These are phyloP conservation scores for Orcinus orca DNA, from an alignment of 2,113 vertebrate genomes.

Conservation along the genomic window DNA sequence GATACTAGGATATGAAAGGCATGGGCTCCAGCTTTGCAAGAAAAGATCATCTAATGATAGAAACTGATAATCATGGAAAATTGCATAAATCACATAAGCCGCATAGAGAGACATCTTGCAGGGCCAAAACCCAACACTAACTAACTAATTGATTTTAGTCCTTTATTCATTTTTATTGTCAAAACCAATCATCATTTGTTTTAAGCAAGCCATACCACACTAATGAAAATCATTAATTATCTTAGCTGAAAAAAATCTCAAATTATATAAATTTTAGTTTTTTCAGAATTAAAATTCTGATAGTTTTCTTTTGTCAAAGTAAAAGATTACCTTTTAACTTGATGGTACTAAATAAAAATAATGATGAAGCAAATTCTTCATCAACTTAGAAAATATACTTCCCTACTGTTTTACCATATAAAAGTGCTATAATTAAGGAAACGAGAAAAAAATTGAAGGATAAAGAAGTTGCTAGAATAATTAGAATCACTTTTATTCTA, in stretches of 20 bases:
- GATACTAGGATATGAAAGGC: background rate
- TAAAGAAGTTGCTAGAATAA: background rate
- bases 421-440: background rate
- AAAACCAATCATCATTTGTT: constrained; percentile 5
- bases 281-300: background rate
- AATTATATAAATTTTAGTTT: constrained; percentile 33
- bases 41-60: background rate
- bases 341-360: background rate
- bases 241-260: background rate
- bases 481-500: constrained; percentile 12
- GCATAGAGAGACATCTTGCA: background rate
- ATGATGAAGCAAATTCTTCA: constrained; percentile 2
- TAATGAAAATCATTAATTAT: background rate
- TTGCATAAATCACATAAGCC: background rate
- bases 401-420: background rate
- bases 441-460: background rate
- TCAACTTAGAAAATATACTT: background rate
- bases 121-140: background rate
- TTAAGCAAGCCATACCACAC: background rate
- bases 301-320: background rate
- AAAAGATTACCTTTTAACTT: background rate
- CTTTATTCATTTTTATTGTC: background rate
- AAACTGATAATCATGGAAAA: background rate
- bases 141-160: background rate
- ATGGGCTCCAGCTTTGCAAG: background rate